phyloP scores from a whole-genome alignment of 2,113 vertebrate species.

The Pluvialis apricaria region DNA sequence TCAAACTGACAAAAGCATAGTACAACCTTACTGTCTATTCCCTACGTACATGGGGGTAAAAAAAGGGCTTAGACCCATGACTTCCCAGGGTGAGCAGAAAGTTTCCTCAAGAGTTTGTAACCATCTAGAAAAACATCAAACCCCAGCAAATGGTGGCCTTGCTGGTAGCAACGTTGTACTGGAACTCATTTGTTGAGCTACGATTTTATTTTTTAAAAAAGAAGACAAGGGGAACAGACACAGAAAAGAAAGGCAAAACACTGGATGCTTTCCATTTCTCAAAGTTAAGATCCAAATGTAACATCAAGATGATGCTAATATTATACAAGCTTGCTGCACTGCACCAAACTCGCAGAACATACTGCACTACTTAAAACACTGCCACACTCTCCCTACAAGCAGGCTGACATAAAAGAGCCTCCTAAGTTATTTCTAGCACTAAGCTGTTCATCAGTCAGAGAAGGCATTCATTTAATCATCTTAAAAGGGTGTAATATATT shows the following conservation, averaged over 20 bases:
- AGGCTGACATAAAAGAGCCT: constrained; percentile 53
- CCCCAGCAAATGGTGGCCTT: constrained; percentile 51
- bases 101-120: background rate
- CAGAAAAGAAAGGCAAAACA: constrained; percentile 63
- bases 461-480: constrained; percentile 22
- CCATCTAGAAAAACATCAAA: constrained; percentile 48
- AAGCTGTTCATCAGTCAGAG: constrained; percentile 20
- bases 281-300: constrained; percentile 70
- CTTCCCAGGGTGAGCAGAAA: background rate
- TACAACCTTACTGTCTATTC: background rate
- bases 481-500: constrained; percentile 1
- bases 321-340: constrained; percentile 91
- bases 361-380: constrained; percentile 76
- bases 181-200: constrained; percentile 55
- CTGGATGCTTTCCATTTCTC: constrained; percentile 73
- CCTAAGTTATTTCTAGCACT: constrained; percentile 57
- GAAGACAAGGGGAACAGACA: background rate
- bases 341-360: constrained; percentile 86
- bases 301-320: constrained; percentile 76
- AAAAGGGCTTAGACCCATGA: background rate
- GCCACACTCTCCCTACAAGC: constrained; percentile 47
- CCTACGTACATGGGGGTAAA: background rate
- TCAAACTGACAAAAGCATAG: background rate
- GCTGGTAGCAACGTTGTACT: constrained; percentile 47
- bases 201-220: constrained; percentile 20